Conservation (phyloP, 2,888 invertebrate species). For the Drosophila mayaguana region DNA sequence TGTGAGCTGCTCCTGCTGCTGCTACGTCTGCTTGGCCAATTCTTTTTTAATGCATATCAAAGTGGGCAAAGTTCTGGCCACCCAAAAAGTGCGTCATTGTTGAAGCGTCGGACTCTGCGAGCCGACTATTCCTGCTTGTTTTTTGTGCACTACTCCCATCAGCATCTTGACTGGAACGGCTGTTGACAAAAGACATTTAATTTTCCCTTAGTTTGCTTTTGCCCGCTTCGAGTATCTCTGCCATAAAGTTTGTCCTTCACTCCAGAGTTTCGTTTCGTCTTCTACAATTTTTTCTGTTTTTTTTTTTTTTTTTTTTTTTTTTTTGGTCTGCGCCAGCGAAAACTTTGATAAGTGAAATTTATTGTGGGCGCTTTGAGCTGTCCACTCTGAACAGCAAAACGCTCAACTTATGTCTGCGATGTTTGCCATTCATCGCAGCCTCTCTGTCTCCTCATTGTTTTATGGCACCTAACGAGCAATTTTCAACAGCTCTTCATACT, state of each 20-base stretch:
- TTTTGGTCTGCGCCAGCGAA: constrained; percentile 60
- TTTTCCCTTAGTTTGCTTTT: constrained; percentile 71
- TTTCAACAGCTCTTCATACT: constrained; percentile 47
- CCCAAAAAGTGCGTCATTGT: constrained; percentile 74
- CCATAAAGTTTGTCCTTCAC: constrained; percentile 69
- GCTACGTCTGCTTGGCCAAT: constrained; percentile 39
- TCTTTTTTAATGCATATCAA: constrained; percentile 75
- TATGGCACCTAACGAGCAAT: constrained; percentile 50
- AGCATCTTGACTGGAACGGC: constrained; percentile 55
- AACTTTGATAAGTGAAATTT: constrained; percentile 79
- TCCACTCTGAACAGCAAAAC: constrained; percentile 48
- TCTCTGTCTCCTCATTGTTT: constrained; percentile 40
- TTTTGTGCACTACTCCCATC: constrained; percentile 41
- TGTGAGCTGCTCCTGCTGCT: constrained; percentile 24
- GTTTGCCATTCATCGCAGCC: constrained; percentile 1
- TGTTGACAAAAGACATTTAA: constrained; percentile 79
- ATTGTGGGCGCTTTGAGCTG: constrained; percentile 70
- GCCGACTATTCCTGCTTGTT: constrained; percentile 18
- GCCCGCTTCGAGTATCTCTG: constrained; percentile 58
- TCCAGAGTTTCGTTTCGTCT: constrained; percentile 27
- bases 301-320: constrained; percentile 31
- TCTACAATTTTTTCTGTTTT: neutral
- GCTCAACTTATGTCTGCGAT: constrained; percentile 49
- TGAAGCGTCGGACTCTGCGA: constrained; percentile 19
- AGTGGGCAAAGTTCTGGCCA: constrained; percentile 69